A percentile compares a stretch with the other conserved stretches of the same genome.
Conservation (phyloP, 2,888 invertebrate species). For the Ophion ventricosus region DNA sequence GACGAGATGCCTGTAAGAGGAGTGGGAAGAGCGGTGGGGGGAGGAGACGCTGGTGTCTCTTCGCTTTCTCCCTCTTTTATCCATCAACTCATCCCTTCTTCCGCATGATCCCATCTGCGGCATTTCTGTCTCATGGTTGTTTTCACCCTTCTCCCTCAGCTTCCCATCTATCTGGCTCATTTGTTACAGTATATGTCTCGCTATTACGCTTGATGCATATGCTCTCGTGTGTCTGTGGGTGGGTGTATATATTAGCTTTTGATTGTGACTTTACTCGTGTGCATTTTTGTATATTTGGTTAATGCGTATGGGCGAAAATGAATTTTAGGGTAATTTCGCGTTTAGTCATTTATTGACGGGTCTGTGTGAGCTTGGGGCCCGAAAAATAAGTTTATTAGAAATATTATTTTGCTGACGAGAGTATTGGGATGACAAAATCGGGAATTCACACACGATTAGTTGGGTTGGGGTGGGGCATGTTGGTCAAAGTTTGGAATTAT, state of each 20-base stretch:
- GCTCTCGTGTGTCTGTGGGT: neutral
- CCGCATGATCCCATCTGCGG: slow-evolving; percentile 77
- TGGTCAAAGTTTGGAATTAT: too few relatives aligned
- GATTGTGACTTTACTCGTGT: too few relatives aligned
- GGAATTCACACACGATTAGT: too few relatives aligned
- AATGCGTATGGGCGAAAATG: too few relatives aligned
- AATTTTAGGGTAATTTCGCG: neutral
- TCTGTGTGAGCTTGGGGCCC: too few relatives aligned
- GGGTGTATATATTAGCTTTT: neutral
- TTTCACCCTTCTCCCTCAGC: slow-evolving; percentile 48
- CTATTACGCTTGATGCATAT: slow-evolving; percentile 7
- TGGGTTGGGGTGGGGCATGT: too few relatives aligned
- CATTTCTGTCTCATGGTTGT: slow-evolving; percentile 69
- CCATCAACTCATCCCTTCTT: slow-evolving; percentile 5
- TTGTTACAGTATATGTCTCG: slow-evolving; percentile 15
- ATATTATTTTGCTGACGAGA: too few relatives aligned
- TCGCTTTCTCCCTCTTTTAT: neutral
- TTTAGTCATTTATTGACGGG: too few relatives aligned
- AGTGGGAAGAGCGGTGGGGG: neutral
- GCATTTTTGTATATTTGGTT: too few relatives aligned
- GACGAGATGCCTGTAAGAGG: neutral
- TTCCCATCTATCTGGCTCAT: slow-evolving; percentile 28
- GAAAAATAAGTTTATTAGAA: too few relatives aligned
- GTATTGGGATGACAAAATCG: too few relatives aligned
- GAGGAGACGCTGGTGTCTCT: neutral